Evolutionary conservation across 2,113 vertebrate species (phyloP).

Genomic region (Micromys minutus): DNA sequence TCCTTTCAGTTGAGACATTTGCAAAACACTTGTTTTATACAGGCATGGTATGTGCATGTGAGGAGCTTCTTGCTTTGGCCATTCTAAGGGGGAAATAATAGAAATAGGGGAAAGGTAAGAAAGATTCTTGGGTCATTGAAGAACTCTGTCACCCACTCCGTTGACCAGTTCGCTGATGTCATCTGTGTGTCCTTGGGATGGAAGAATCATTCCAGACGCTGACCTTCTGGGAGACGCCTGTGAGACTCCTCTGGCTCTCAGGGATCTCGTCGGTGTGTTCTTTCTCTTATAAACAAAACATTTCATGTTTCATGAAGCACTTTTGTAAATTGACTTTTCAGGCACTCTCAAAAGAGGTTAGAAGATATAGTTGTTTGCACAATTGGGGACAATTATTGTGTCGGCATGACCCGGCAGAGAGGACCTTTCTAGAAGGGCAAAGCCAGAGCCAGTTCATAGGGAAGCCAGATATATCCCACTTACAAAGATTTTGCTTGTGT

Average conservation of each 20-base stretch:
- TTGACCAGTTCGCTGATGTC: background rate
- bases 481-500: conserved; percentile 9
- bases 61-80: background rate
- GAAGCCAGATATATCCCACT: background rate
- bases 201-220: background rate
- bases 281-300: background rate
- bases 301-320: background rate
- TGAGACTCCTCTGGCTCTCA: background rate
- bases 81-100: fast-evolving
- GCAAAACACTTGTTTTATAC: background rate
- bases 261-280: background rate
- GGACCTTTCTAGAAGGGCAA: background rate
- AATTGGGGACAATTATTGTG: background rate
- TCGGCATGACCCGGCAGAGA: background rate
- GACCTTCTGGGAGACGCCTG: background rate
- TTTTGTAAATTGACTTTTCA: background rate
- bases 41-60: background rate
- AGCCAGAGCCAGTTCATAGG: background rate
- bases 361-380: background rate
- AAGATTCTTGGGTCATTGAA: background rate
- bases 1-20: conserved; percentile 37
- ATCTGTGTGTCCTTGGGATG: background rate
- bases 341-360: background rate
- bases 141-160: background rate
- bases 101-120: background rate